Evolutionary conservation across 2,113 vertebrate genomes (phyloP).

Genomic region (Psittacula cyanocephala): DNA sequence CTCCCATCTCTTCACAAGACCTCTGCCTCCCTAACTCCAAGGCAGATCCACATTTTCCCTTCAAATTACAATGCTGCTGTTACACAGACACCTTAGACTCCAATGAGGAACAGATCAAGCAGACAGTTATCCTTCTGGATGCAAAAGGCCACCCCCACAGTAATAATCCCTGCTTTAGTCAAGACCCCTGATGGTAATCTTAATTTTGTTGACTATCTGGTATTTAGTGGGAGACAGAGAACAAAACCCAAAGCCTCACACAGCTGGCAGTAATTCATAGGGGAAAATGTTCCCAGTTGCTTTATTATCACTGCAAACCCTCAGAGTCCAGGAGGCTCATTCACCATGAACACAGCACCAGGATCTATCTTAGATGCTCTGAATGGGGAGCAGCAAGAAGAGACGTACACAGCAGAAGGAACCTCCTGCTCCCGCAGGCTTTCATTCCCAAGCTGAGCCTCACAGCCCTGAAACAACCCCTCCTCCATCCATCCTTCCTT

Average conservation of each 20-base stretch:
- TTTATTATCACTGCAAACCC: not conserved
- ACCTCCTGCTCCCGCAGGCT: not conserved
- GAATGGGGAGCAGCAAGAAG: not conserved
- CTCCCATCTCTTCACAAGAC: not conserved
- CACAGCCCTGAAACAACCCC: not conserved
- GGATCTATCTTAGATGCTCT: not conserved
- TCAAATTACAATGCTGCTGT: not conserved
- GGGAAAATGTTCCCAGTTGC: not conserved
- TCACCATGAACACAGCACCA: fast-evolving
- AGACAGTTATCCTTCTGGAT: not conserved
- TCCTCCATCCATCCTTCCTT: not conserved
- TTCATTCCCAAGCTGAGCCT: not conserved
- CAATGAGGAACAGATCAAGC: not conserved
- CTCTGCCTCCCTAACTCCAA: not conserved
- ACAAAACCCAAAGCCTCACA: not conserved
- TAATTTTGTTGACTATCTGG: slow-evolving; percentile 30
- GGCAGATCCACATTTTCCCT: not conserved
- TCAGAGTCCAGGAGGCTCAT: not conserved
- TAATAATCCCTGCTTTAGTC: not conserved
- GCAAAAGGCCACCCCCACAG: slow-evolving; percentile 4
- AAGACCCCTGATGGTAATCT: slow-evolving; percentile 35
- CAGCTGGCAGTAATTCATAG: slow-evolving; percentile 19
- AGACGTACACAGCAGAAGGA: not conserved
- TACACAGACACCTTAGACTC: not conserved
- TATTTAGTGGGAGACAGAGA: slow-evolving; percentile 22